Evolutionary conservation across 2,888 invertebrate species (phyloP), one percentile per base, ranked within the genome.

Genomic region (Cheilosia scutellata): DNA sequence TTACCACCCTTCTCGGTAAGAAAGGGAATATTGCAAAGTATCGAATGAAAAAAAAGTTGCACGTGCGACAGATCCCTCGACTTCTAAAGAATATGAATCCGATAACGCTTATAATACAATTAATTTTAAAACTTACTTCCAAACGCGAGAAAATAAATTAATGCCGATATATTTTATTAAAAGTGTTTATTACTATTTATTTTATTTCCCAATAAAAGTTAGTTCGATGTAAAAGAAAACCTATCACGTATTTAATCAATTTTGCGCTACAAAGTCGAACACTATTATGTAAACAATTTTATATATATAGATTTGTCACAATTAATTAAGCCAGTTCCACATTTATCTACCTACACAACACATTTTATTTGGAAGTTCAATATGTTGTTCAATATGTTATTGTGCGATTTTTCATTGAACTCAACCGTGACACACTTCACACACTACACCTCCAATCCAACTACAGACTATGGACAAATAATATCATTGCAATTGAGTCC

Each of bases 191-290:
- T n/a, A n/a, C n/a, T 4, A 0, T 37, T 7, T 11, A 11, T 37
- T 37, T 11, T 37, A 11, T 37, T 37, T 11, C 11, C 9, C 11
- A 11, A 3, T 11, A 11, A 37, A 4, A 4, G 2, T 29, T 29
- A 3, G 29, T 29, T 29, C 29, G 3, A 29, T 20, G 2, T 4
- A 20, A 16, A 4, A 33, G 6, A 20, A 20, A 47, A 31, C 5
- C 47, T 16, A 29, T 33, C 37, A 66, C 65, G 51, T 29, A 66
- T 2, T 20, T 20, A 20, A 42, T 44, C 27, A 44, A 60, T 42
- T 42, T 60, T 4, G 9, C 16, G 27, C 31, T 13, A 7, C 20
- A 3, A 5, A 33, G 9, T 63, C 29, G 13, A 7, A 1, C 13
- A 5, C 13, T 51, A 13, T 51, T 51, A 27, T 13, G 37, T 27